A percentile compares a stretch with the other conserved stretches of the same genome.
Evolutionary conservation across 2,113 vertebrate genomes (phyloP).

Genomic region (Marmota flaviventris): DNA sequence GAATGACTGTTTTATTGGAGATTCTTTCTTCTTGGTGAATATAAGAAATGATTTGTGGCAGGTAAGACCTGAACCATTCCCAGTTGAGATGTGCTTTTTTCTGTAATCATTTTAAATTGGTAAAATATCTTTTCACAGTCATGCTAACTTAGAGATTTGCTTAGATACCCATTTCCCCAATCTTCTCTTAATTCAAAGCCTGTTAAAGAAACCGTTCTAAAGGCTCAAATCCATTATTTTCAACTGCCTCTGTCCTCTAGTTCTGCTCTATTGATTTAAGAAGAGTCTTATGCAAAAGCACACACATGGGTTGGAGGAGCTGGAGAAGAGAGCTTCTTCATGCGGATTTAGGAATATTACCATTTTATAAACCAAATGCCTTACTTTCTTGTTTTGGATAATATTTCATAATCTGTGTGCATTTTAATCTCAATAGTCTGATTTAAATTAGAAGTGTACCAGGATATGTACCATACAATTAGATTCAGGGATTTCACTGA

Average conservation of each 20-base stretch:
- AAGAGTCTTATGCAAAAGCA: constrained; percentile 29
- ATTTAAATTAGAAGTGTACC: background rate
- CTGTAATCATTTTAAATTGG: constrained; percentile 70
- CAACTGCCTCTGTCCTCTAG: constrained; percentile 33
- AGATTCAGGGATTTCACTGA: background rate
- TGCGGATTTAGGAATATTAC: background rate
- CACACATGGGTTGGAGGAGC: background rate
- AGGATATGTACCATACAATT: background rate
- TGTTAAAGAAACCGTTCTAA: constrained; percentile 44
- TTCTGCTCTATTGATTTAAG: constrained; percentile 28
- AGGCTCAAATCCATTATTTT: constrained; percentile 47
- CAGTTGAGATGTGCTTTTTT: background rate
- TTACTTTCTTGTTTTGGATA: constrained; percentile 28
- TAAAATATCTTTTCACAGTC: constrained; percentile 76
- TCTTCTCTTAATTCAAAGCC: constrained; percentile 47
- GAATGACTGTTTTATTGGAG: constrained; percentile 95
- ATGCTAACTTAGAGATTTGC: background rate
- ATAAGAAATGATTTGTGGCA: constrained; percentile 78
- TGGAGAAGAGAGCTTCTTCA: background rate
- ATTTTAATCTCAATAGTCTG: constrained; percentile 32
- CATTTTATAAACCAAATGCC: constrained; percentile 14
- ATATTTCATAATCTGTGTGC: background rate
- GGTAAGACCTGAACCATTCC: constrained; percentile 70
- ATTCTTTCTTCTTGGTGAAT: constrained; percentile 93
- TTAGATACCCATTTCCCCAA: constrained; percentile 59